These are phyloP conservation scores for Choreutis nemorana DNA, from an alignment of 2,888 invertebrate species.

Conservation along the genomic window DNA sequence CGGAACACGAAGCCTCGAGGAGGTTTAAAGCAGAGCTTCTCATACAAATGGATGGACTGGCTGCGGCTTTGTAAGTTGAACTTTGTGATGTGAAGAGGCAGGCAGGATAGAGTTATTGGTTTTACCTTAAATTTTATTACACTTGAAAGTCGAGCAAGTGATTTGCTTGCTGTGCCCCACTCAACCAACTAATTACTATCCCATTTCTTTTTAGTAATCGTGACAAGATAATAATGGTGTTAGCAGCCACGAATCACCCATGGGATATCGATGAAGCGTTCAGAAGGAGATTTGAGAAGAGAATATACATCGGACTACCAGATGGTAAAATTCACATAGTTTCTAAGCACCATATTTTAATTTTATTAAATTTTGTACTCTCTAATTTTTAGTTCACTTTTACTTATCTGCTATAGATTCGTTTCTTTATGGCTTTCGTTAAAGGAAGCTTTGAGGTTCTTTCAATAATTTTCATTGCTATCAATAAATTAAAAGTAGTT, in stretches of 20 bases:
- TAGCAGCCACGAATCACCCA: conserved; percentile 91
- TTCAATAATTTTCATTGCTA: no score
- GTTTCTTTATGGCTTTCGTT: no score
- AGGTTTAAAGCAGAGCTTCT: conserved; percentile 88
- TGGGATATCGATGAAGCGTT: conserved; percentile 93
- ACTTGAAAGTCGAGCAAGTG: no score
- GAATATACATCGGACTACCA: conserved; percentile 88
- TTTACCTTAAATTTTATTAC: no score
- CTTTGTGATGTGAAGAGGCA: not conserved
- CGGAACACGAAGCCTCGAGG: conserved; percentile 87
- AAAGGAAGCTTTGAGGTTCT: no score
- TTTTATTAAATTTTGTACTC: conserved; percentile 4
- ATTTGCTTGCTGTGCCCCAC: no score
- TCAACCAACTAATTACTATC: no score
- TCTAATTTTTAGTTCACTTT: conserved; percentile 6
- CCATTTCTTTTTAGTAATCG: conserved; percentile 40
- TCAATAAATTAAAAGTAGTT: no score
- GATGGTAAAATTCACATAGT: conserved; percentile 71
- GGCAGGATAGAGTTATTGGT: not conserved
- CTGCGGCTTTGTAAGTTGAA: conserved; percentile 61
- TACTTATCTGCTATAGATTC: not conserved
- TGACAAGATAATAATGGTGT: conserved; percentile 81
- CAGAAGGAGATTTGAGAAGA: conserved; percentile 83
- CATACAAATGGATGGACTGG: conserved; percentile 90
- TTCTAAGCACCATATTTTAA: not conserved